phyloP scores from a whole-genome alignment of 1,140 invertebrate species.

The Ceratitis capitata region DNA sequence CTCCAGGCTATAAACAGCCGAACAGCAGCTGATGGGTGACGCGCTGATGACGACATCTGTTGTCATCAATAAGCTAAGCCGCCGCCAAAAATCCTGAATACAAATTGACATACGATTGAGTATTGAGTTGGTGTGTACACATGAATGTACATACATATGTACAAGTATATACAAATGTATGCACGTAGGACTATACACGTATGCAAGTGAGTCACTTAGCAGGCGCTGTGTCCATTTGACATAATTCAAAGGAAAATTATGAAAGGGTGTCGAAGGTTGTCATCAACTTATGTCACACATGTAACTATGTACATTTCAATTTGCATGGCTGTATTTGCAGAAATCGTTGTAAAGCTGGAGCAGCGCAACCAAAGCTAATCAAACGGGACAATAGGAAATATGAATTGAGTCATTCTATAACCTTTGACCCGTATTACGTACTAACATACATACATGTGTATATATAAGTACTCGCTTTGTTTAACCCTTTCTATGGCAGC shows the following conservation, averaged over 20 bases:
- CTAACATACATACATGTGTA: background rate
- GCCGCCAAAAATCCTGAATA: background rate
- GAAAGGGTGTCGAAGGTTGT: background rate
- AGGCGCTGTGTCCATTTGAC: background rate
- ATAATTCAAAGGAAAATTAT: background rate
- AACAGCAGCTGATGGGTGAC: slow-evolving; percentile 22
- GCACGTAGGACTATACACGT: no score
- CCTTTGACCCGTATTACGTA: slow-evolving; percentile 2
- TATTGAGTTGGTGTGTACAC: no score
- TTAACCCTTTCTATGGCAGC: slow-evolving; percentile 40
- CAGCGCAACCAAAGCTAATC: background rate
- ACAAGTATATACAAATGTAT: no score
- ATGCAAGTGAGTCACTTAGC: background rate
- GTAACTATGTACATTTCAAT: background rate
- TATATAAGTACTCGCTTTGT: no score
- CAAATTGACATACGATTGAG: slow-evolving; percentile 1
- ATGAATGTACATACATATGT: no score
- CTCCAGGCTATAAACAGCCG: background rate
- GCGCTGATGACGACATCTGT: slow-evolving; percentile 9
- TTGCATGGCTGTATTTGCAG: background rate
- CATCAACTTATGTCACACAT: background rate
- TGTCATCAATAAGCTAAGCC: slow-evolving; percentile 14
- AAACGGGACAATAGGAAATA: background rate
- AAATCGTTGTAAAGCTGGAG: background rate
- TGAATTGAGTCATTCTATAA: background rate